These are phyloP conservation scores for Syritta pipiens DNA, from an alignment of 2,888 invertebrate species.

Conservation along the genomic window DNA sequence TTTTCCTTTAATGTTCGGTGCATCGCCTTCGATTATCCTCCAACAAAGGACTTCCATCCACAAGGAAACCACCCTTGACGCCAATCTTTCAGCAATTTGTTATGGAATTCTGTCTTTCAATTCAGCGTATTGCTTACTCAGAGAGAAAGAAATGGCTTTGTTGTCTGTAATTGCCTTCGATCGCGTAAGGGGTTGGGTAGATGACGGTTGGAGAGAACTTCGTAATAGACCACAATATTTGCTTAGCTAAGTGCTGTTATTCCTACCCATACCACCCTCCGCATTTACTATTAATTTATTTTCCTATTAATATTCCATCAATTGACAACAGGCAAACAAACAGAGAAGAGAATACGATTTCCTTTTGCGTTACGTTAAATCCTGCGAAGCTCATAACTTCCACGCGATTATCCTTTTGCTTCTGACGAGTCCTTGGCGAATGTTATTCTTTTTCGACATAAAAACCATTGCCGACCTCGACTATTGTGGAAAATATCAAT, in stretches of 20 bases:
- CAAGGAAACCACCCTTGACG: no score
- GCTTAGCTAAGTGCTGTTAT: conserved; percentile 48
- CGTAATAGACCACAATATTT: conserved; percentile 31
- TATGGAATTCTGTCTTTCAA: no score
- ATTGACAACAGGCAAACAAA: conserved; percentile 25
- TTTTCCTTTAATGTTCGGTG: no score
- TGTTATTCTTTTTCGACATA: conserved; percentile 13
- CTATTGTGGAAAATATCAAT: conserved; percentile 58
- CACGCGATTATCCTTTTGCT: conserved; percentile 57
- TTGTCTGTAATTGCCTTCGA: conserved; percentile 5
- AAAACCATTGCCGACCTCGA: conserved; percentile 14
- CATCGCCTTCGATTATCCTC: no score
- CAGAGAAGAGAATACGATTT: not conserved
- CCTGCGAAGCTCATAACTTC: conserved; percentile 54
- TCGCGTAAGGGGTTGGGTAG: no score
- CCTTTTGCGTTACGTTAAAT: conserved; percentile 37
- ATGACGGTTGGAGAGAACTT: no score
- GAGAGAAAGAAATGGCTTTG: not conserved
- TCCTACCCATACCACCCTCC: not conserved
- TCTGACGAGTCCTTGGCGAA: conserved; percentile 42
- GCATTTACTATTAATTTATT: conserved; percentile 38
- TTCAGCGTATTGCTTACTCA: not conserved
- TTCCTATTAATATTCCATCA: conserved; percentile 46
- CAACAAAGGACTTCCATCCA: no score
- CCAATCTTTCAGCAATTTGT: no score